Percentiles rank a stretch among this genome's conserved stretches.
Evolutionary conservation across 2,888 invertebrate genomes (phyloP).

Genomic region (Autographa gamma): DNA sequence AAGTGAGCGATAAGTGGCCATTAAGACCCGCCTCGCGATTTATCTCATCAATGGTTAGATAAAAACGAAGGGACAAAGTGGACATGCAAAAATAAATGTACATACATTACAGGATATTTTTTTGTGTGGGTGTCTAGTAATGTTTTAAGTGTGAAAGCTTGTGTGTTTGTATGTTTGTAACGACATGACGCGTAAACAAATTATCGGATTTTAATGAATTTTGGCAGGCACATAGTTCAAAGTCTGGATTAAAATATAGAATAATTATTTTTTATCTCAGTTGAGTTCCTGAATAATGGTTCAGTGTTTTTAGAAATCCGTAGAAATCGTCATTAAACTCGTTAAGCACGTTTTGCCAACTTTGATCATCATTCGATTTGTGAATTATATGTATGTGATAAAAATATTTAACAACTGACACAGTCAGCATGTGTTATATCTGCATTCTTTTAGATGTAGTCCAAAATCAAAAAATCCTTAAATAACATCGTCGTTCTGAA

Average conservation of each 20-base stretch:
- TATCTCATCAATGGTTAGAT: constrained; percentile 67
- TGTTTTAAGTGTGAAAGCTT: not conserved
- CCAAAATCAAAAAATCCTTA: constrained; percentile 58
- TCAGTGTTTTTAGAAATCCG: no score
- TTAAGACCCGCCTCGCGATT: constrained; percentile 69
- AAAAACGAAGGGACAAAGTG: constrained; percentile 46
- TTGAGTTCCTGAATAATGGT: no score
- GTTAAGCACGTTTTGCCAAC: no score
- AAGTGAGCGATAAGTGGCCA: constrained; percentile 68
- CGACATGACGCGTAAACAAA: not conserved
- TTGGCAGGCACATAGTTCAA: no score
- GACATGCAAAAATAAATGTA: constrained; percentile 12
- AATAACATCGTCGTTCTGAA: constrained; percentile 60
- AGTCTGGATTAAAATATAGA: no score
- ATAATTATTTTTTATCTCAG: no score
- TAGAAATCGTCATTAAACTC: no score
- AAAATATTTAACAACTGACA: not conserved
- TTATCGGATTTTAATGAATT: not conserved
- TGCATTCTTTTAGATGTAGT: constrained; percentile 20
- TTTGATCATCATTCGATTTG: no score
- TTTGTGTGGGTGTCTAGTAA: not conserved
- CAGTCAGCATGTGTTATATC: constrained; percentile 19
- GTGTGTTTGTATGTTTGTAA: not conserved
- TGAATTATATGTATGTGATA: no score
- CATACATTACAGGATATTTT: not conserved